Evolutionary conservation across 2,113 vertebrate genomes (phyloP).

Genomic region (Amphiprion ocellaris): DNA sequence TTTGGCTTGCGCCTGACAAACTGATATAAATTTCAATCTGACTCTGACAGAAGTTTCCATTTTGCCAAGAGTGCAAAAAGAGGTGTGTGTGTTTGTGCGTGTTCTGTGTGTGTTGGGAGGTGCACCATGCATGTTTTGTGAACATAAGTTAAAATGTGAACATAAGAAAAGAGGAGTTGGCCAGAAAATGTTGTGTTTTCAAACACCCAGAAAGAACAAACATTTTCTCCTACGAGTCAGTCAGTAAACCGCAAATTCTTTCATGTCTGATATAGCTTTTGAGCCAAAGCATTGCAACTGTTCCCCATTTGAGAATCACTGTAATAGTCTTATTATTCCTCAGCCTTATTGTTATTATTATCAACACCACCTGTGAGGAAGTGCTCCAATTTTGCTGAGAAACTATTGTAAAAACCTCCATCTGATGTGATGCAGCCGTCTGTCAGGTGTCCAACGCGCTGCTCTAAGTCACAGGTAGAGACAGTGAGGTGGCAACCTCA

Average conservation of each 20-base stretch:
- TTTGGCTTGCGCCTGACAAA: constrained; percentile 83
- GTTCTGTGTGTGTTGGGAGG: constrained; percentile 29
- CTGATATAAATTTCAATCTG: constrained; percentile 88
- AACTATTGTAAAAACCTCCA: constrained; percentile 13
- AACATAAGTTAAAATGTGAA: constrained; percentile 68
- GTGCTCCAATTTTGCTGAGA: constrained; percentile 22
- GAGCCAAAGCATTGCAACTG: constrained; percentile 46
- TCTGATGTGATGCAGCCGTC: constrained; percentile 5
- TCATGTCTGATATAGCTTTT: constrained; percentile 32
- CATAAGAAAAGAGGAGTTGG: constrained; percentile 49
- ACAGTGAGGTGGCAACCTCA: constrained; percentile 17
- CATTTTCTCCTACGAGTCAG: constrained; percentile 45
- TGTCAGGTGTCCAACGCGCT: constrained; percentile 13
- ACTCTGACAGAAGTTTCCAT: constrained; percentile 86
- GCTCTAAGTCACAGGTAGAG: constrained; percentile 36
- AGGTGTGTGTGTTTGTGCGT: constrained; percentile 29
- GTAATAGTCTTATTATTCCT: constrained; percentile 55
- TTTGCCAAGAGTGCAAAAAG: constrained; percentile 85
- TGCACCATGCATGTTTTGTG: constrained; percentile 51
- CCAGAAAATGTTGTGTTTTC: constrained; percentile 61
- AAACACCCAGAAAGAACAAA: constrained; percentile 49
- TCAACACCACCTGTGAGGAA: constrained; percentile 63
- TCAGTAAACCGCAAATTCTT: constrained; percentile 58
- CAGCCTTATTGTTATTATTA: constrained; percentile 50
- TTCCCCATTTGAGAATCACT: constrained; percentile 44